A percentile compares a stretch with the other conserved stretches of the same genome.
Evolutionary conservation across 2,797 vertebrate species (phyloP).

Genomic region (Gallinago solitaria): DNA sequence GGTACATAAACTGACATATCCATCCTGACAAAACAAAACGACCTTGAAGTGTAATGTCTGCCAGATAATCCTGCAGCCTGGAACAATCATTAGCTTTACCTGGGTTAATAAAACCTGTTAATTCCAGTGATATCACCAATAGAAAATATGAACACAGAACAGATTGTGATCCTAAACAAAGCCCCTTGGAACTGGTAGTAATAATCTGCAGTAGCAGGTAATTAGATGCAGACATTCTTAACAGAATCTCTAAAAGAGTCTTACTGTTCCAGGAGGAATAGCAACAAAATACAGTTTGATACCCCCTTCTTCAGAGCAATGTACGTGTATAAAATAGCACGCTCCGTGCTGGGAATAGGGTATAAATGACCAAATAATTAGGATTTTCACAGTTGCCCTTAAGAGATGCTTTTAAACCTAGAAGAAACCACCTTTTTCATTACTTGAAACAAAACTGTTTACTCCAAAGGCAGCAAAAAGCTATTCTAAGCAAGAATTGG

Average conservation of each 20-base stretch:
- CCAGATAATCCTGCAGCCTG: not conserved
- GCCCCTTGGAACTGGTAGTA: not conserved
- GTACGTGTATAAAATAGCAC: not conserved
- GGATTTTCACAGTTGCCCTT: not conserved
- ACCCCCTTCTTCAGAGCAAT: not conserved
- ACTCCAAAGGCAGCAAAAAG: not conserved
- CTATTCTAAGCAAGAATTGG: not conserved
- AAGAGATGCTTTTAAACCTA: not conserved
- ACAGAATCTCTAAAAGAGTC: not conserved
- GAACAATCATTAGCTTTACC: not conserved
- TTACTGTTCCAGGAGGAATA: not conserved
- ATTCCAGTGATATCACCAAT: not conserved
- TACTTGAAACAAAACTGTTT: slow-evolving; percentile 3
- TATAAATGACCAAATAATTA: not conserved
- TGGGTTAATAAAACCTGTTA: not conserved
- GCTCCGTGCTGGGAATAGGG: not conserved
- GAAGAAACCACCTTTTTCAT: not conserved
- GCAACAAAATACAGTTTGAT: not conserved
- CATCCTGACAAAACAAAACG: not conserved
- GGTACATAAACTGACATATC: not conserved
- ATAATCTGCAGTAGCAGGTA: not conserved
- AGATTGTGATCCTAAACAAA: not conserved
- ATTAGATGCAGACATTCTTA: not conserved
- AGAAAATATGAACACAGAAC: not conserved
- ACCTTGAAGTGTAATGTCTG: not conserved